Percentiles rank a stretch among this genome's conserved stretches.
Evolutionary conservation across 2,113 vertebrate genomes (phyloP).

Genomic region (Notiomystis cincta): DNA sequence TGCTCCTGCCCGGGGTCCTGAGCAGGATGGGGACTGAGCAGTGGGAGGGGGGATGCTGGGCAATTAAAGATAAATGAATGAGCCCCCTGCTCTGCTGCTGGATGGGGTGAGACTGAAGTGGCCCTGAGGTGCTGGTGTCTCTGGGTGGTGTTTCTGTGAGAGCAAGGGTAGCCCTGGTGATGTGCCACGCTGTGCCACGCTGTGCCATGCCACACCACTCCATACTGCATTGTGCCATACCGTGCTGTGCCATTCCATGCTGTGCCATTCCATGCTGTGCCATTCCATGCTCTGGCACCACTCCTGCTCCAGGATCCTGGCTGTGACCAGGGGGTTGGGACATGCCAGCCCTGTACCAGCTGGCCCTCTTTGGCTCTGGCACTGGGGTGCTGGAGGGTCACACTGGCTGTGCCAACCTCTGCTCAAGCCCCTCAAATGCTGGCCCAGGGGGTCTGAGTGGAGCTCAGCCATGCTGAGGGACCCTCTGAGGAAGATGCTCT

Average conservation of each 20-base stretch:
- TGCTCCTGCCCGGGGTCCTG: background rate
- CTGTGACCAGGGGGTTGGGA: background rate
- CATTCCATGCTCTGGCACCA: accelerated
- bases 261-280: accelerated
- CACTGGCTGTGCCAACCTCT: background rate
- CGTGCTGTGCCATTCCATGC: accelerated
- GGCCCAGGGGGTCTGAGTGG: accelerated
- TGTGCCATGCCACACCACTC: background rate
- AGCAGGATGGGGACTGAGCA: background rate
- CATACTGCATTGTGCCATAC: accelerated
- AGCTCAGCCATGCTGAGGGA: accelerated
- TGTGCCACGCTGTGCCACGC: too few relatives aligned
- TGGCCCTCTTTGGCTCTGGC: background rate
- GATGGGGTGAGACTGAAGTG: accelerated
- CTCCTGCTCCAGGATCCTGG: background rate
- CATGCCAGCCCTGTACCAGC: accelerated
- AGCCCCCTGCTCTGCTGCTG: background rate
- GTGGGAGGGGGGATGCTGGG: background rate
- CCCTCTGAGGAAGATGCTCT: background rate
- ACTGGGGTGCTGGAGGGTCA: accelerated
- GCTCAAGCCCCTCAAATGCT: background rate
- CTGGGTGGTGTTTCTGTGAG: background rate
- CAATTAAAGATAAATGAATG: too few relatives aligned
- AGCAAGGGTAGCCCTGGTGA: background rate
- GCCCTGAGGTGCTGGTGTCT: background rate